Base-by-base conservation (phyloP, 1,140 invertebrate species). In the Neodiprion pinetum region DNA sequence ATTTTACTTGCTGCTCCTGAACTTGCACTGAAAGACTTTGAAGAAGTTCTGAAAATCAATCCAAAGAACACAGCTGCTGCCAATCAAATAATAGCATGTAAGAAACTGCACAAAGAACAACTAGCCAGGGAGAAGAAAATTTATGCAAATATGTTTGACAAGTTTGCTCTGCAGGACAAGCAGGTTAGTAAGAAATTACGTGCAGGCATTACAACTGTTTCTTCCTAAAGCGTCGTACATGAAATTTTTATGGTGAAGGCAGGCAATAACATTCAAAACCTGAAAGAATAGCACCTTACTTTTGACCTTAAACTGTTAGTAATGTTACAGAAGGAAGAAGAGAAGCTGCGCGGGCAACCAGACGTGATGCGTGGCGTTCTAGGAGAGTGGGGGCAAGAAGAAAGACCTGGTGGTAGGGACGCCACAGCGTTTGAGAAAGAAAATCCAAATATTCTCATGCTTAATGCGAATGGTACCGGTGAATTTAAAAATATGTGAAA, bases 61-160 rank as follows among this genome's bases (percentile, higher is more conserved):
- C 92, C 95, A 3, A 91, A 91, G 23, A 97, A 97, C 84, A 92
- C 92, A 89, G 96, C 96, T 11, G 97, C 97, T 0, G 90, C 91
- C 21, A 93, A 95, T 82, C 94, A 97, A 83, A 88, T 97, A 17
- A 82, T 90, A 1, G 80, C 93, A 21, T 97, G 96, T 86, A 92
- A 93, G 71, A 90, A 92, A 73, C 90, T 93, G 69, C 91, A 98
- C 5, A 95, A 94, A 86, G 91, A 95, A 75, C 92, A 95, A 77
- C 90, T 93, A 72, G 89, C 92, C 65, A 93, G 93, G 78, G 97
- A 99, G 84, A 98, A 97, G 89, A 93, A 95, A 81, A 90, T 96
- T 11, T 99, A 98, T 87, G 93, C 93, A 3, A 97, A 97, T 85
- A 98, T 99, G 96, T 99, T 99, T 85, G 93, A 95, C 77, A 96